Percentiles rank a stretch among this genome's conserved stretches.
These are phyloP conservation scores for Drosophila ironensis DNA, from an alignment of 1,140 invertebrate genomes.

Conservation along the genomic window DNA sequence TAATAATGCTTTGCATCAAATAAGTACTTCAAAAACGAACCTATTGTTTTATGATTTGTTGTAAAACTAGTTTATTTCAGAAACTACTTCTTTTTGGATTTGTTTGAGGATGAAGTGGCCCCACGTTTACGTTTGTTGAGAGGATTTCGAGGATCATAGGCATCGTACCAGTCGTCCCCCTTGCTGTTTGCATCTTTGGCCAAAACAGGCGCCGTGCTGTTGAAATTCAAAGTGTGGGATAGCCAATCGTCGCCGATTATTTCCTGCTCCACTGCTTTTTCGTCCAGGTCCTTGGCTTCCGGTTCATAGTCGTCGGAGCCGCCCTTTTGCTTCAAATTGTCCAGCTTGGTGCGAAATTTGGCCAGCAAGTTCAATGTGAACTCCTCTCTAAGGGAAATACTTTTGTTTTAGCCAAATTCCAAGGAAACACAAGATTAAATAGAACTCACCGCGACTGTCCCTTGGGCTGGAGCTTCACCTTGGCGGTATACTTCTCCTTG, in stretches of 20 bases:
- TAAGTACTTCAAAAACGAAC: not conserved
- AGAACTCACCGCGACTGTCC: constrained; percentile 84
- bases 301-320: constrained; percentile 64
- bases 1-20: not conserved
- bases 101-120: constrained; percentile 64
- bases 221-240: constrained; percentile 90
- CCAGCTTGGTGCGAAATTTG: constrained; percentile 92
- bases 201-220: constrained; percentile 88
- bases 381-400: constrained; percentile 83
- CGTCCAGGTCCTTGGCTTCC: constrained; percentile 27
- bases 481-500: constrained; percentile 89
- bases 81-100: constrained; percentile 33
- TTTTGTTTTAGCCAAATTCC: not conserved
- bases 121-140: constrained; percentile 94
- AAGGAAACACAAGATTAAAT: not conserved
- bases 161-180: constrained; percentile 97
- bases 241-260: constrained; percentile 86
- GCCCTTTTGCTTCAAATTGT: constrained; percentile 85
- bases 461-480: constrained; percentile 87
- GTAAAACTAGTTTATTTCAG: not conserved
- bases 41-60: not conserved
- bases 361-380: constrained; percentile 90
- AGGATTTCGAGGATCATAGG: constrained; percentile 97
- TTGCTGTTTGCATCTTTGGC: constrained; percentile 98
- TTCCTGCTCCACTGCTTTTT: constrained; percentile 81